Base-by-base conservation (phyloP, 2,888 invertebrate genomes). In the Synergus japonicus region DNA sequence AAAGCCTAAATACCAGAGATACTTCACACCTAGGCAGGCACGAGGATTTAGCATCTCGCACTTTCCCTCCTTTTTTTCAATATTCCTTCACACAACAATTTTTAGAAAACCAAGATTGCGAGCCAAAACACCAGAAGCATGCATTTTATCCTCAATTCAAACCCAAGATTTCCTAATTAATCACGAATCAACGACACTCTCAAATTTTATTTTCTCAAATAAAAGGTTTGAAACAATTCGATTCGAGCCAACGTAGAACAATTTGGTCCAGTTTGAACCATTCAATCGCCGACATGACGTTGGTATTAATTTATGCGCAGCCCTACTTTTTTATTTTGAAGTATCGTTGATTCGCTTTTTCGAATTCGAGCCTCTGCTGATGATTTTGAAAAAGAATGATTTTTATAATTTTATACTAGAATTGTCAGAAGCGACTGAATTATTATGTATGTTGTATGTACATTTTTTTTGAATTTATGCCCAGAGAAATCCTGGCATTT, bases 21-120 rank as follows among this genome's bases (percentile, higher is more conserved):
- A 73, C 69, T 49, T 73, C 37, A 73, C 73, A 73, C 73, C 54
- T 73, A 73, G 73, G 73, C 73, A 73, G 73, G 54, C 73, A 73
- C 73, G 73, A 73, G 49, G 49, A 73, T 54, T 54, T n/a, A 54
- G 54, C 54, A 54, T 73, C 54, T 73, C 73, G 73, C 73, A 67
- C 67, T 22, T 44, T 18, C 13, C 44, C 67, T 10, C 4, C 44
- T 18, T 4, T 44, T 54, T 41, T 73, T 46, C 0, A 18, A 49
- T 69, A 54, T 73, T 49, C 15, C 9, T 49, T 54, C 9, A 49
- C 54, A 37, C 37, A 4, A 73, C 22, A 54, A 18, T n/a, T n/a
- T 54, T 73, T 29, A 8, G 13, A 10, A 10, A 41, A 29, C 29
- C 54, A n/a, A 54, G 2, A 58, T 58, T 58, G 18, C 4, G 18